A percentile compares a stretch with the other conserved stretches of the same genome.
These are phyloP conservation scores for Solea solea DNA, from an alignment of 2,113 vertebrate genomes.

Conservation along the genomic window DNA sequence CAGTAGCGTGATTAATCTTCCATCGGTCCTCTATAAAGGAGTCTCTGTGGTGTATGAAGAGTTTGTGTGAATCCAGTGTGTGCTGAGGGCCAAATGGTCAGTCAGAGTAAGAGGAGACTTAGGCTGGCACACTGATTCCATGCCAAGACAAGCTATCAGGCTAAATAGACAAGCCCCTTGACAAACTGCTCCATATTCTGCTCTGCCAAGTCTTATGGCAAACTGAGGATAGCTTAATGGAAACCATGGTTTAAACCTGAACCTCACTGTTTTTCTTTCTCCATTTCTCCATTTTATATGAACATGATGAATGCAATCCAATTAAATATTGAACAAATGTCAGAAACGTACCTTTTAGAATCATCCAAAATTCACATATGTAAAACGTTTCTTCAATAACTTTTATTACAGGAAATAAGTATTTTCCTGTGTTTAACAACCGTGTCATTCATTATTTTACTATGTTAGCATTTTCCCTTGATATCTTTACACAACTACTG, in stretches of 20 bases:
- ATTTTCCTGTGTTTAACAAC: slow-evolving; percentile 36
- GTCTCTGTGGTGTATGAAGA: slow-evolving; percentile 56
- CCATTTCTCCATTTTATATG: slow-evolving; percentile 45
- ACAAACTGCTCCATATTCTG: slow-evolving; percentile 19
- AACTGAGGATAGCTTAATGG: slow-evolving; percentile 55
- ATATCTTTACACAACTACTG: slow-evolving; percentile 1
- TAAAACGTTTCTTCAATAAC: slow-evolving; percentile 19
- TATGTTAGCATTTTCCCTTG: slow-evolving; percentile 15
- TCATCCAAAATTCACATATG: slow-evolving; percentile 37
- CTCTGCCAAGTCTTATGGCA: slow-evolving; percentile 56
- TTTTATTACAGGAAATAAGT: slow-evolving; percentile 2
- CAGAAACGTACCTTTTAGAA: slow-evolving; percentile 28
- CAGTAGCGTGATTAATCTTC: slow-evolving; percentile 70
- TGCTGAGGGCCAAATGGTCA: slow-evolving; percentile 63
- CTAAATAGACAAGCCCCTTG: slow-evolving; percentile 48
- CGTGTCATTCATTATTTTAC: slow-evolving; percentile 21
- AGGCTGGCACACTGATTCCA: slow-evolving; percentile 42
- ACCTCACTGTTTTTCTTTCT: slow-evolving; percentile 53
- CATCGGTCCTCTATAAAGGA: slow-evolving; percentile 46
- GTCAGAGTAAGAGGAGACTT: slow-evolving; percentile 60
- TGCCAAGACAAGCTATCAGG: slow-evolving; percentile 72
- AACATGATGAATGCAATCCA: slow-evolving; percentile 46
- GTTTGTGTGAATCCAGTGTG: slow-evolving; percentile 46
- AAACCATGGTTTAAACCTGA: slow-evolving; percentile 54
- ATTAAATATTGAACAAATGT: slow-evolving; percentile 32